These are phyloP conservation scores for Pycnomerus fuliginosus DNA, from an alignment of 2,888 invertebrate species.

Conservation along the genomic window DNA sequence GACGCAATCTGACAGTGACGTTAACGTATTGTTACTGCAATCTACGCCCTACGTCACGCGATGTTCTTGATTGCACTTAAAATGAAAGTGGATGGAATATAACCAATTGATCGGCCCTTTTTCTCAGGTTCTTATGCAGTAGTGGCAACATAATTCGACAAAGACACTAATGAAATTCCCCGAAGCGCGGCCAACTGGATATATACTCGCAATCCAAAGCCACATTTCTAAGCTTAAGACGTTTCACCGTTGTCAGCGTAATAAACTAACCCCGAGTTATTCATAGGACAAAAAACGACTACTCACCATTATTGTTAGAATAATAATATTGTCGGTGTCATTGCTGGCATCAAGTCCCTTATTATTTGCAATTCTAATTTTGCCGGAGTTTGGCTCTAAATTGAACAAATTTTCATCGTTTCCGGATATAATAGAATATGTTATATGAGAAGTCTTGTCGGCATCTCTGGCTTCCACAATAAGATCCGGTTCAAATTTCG, in stretches of 20 bases:
- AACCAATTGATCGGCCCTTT: too few relatives aligned
- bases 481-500: conserved; percentile 76
- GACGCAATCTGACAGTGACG: too few relatives aligned
- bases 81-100: too few relatives aligned
- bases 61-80: too few relatives aligned
- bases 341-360: conserved; percentile 60
- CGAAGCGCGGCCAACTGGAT: not conserved
- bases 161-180: too few relatives aligned
- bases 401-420: conserved; percentile 63
- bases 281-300: not conserved
- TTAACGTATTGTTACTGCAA: too few relatives aligned
- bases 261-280: not conserved
- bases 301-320: conserved; percentile 65
- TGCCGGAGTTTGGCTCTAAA: conserved; percentile 69
- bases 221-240: too few relatives aligned
- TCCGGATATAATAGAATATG: conserved; percentile 71
- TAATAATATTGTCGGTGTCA: conserved; percentile 59
- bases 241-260: too few relatives aligned
- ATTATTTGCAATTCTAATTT: conserved; percentile 59
- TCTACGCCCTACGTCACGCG: too few relatives aligned
- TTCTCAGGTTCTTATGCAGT: too few relatives aligned
- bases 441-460: conserved; percentile 78
- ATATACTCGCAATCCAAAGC: not conserved
- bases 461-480: conserved; percentile 75
- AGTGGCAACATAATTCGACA: too few relatives aligned